Conservation (phyloP, 2,888 invertebrate species). For the Xestia rhomboidea region DNA sequence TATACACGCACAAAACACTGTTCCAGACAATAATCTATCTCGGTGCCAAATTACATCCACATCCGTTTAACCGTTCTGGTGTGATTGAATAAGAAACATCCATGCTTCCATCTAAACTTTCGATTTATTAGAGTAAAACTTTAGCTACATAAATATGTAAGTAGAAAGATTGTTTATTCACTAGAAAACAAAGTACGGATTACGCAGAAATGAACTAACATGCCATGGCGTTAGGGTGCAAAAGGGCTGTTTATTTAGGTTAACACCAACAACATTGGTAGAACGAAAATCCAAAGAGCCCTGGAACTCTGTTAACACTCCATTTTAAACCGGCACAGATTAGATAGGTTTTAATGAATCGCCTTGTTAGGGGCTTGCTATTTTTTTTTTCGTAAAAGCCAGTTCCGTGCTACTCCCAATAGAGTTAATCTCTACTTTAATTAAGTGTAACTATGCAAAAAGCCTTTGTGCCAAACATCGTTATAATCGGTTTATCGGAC, state of each 20-base stretch:
- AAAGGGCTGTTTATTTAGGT: conserved; percentile 42
- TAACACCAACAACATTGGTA: neutral
- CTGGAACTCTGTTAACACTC: conserved; percentile 1
- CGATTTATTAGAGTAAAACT: too few relatives aligned
- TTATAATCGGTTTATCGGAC: conserved; percentile 79
- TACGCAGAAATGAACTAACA: conserved; percentile 1
- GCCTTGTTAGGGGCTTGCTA: neutral
- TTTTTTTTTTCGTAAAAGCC: conserved; percentile 47
- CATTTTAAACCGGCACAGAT: conserved; percentile 21
- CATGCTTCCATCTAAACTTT: too few relatives aligned
- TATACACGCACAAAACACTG: too few relatives aligned
- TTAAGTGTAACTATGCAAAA: conserved; percentile 58
- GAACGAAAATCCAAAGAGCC: conserved; percentile 2
- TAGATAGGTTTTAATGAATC: conserved; percentile 53
- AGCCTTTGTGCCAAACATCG: conserved; percentile 71
- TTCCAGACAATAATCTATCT: too few relatives aligned
- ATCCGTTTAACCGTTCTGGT: too few relatives aligned
- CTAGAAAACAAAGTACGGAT: neutral
- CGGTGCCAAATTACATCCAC: too few relatives aligned
- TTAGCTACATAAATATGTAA: too few relatives aligned
- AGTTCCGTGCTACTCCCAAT: conserved; percentile 38
- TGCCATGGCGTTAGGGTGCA: neutral
- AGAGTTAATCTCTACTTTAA: conserved; percentile 63
- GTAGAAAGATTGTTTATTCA: neutral
- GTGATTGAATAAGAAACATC: too few relatives aligned